Evolutionary conservation across 1,140 invertebrate species (phyloP).

Genomic region (Metopolophium dirhodum): DNA sequence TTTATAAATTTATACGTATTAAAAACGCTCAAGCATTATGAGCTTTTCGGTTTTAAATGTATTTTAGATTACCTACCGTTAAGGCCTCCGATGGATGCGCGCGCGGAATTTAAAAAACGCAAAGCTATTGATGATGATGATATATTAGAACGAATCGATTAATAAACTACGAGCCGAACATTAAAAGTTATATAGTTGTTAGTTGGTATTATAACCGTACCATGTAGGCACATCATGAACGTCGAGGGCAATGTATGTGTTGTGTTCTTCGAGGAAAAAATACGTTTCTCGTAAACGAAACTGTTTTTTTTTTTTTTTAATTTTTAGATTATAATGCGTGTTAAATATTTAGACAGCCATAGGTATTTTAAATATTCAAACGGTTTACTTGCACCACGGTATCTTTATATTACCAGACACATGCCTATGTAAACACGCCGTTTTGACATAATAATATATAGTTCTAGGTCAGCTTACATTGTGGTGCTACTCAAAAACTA

Average conservation of each 20-base stretch:
- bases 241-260: not conserved
- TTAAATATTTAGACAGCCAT: not conserved
- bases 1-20: no score
- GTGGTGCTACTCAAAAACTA: not conserved
- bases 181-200: not conserved
- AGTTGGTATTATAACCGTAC: no score
- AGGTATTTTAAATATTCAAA: constrained; percentile 7
- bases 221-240: not conserved
- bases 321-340: not conserved
- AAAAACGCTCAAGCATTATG: not conserved
- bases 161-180: not conserved
- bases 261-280: not conserved
- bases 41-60: not conserved
- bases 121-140: not conserved
- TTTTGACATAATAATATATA: not conserved
- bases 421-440: no score
- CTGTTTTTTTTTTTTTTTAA: not conserved
- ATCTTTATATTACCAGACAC: not conserved
- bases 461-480: not conserved
- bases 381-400: not conserved
- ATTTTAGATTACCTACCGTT: no score
- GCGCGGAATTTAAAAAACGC: not conserved
- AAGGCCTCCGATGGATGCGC: not conserved
- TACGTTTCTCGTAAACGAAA: not conserved
- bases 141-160: not conserved